Percentiles rank a stretch among this genome's conserved stretches.
Conservation (phyloP, 2,797 vertebrate genomes). For the Sebastes nivosus region DNA sequence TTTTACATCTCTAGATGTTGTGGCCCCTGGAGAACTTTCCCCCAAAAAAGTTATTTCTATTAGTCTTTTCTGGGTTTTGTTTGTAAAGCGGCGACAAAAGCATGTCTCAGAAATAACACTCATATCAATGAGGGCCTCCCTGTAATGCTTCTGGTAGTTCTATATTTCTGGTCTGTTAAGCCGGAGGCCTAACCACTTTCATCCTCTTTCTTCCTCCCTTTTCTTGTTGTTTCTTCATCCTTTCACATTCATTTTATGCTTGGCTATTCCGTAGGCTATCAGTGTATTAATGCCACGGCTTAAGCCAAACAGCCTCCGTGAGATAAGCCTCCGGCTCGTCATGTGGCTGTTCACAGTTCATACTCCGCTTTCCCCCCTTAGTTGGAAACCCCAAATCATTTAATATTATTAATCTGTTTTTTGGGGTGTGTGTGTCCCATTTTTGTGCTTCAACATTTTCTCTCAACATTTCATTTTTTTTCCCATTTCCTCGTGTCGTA, state of each 20-base stretch:
- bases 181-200: conserved; percentile 84
- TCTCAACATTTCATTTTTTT: conserved; percentile 16
- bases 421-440: conserved; percentile 9
- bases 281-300: conserved; percentile 88
- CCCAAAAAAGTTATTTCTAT: conserved; percentile 73
- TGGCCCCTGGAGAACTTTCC: conserved; percentile 49
- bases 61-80: conserved; percentile 59
- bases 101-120: conserved; percentile 69
- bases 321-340: conserved; percentile 86
- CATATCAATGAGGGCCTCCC: conserved; percentile 74
- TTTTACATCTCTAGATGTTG: conserved; percentile 33
- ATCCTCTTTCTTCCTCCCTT: conserved; percentile 81
- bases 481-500: conserved; percentile 8
- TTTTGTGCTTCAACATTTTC: conserved; percentile 36
- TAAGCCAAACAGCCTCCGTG: conserved; percentile 86
- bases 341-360: conserved; percentile 83
- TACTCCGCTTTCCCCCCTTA: conserved; percentile 76
- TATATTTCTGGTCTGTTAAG: conserved; percentile 85
- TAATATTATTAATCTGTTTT: conserved; percentile 76
- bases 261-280: conserved; percentile 89
- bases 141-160: conserved; percentile 82
- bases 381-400: conserved; percentile 74
- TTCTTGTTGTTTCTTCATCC: conserved; percentile 89
- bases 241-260: conserved; percentile 91
- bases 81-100: conserved; percentile 69